Evolutionary conservation across 2,888 invertebrate genomes (phyloP), one percentile per base, ranked within the genome.

Genomic region (Agonopterix arenella): DNA sequence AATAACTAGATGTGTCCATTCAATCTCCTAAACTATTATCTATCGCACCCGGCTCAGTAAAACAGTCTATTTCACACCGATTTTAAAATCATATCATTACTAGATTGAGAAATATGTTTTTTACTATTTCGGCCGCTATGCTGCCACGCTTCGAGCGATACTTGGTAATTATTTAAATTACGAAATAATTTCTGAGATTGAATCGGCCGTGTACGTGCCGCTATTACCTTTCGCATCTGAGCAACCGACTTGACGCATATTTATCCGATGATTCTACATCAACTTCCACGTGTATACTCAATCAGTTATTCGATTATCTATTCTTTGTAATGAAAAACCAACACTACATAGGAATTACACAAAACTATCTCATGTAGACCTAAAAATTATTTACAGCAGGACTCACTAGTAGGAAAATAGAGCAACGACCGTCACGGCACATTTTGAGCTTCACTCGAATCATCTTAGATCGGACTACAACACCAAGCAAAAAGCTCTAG

Each of bases 391-490:
- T 74, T 83, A 86, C 85, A 85, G 78, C 73, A 82, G 74, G 79
- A 83, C 80, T 83, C 83, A 80, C 84, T 85, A 86, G 75, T 86
- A 86, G 83, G 83, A 85, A 83, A 81, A 78, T 73, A 78, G 62
- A 70, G 74, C 78, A 81, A 85, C 80, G 80, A 85, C 77, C 84
- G 84, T 84, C 79, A 86, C 84, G 88, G 84, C 84, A 85, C 83
- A 63, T 75, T 61, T 63, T 65, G 76, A 85, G 79, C 78, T 79
- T 74, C 73, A 74, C 78, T 82, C 78, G 70, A 64, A 53, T 61
- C 36, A 63, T 59, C 61, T 47, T 53, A 60, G 55, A 28, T 28
- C 28, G 28, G 28, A 28, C 28, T 28, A 28, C 28, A 28, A 28
- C 54, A 64, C 56, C 56, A 52, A 60, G 28, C 55, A 52, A 49